Evolutionary conservation across 2,797 vertebrate species (phyloP).

Genomic region (Rhinella marina): DNA sequence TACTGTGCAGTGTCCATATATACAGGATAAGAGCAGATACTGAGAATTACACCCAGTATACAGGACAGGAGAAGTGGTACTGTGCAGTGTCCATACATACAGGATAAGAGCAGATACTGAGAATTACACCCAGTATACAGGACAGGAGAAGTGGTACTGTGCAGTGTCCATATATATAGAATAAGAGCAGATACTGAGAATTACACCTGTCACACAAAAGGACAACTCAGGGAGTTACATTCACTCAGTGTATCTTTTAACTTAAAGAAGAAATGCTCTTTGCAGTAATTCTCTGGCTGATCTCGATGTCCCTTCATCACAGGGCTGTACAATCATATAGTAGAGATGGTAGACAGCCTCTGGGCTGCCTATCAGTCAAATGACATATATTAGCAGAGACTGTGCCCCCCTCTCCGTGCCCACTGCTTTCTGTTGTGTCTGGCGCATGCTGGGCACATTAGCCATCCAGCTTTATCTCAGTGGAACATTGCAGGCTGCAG

Average conservation of each 20-base stretch:
- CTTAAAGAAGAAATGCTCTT: neutral
- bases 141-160: too few relatives aligned
- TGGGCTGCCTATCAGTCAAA: neutral
- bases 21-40: too few relatives aligned
- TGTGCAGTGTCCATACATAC: neutral
- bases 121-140: too few relatives aligned
- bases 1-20: neutral
- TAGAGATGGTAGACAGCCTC: neutral
- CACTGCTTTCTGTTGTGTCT: constrained; percentile 31
- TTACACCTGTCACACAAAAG: too few relatives aligned
- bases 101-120: neutral
- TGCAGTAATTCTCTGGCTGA: neutral
- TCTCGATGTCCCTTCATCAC: neutral
- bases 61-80: neutral
- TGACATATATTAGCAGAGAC: neutral
- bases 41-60: neutral
- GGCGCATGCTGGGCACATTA: neutral
- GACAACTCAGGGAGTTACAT: too few relatives aligned
- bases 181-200: too few relatives aligned
- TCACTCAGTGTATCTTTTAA: too few relatives aligned
- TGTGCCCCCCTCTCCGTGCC: constrained; percentile 2
- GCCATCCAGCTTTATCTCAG: constrained; percentile 57
- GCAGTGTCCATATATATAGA: too few relatives aligned
- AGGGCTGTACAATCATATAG: neutral
- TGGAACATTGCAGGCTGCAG: neutral